Percentiles rank a stretch among this genome's conserved stretches.
These are phyloP conservation scores for Mythimna impura DNA, from an alignment of 2,888 invertebrate species.

Conservation along the genomic window DNA sequence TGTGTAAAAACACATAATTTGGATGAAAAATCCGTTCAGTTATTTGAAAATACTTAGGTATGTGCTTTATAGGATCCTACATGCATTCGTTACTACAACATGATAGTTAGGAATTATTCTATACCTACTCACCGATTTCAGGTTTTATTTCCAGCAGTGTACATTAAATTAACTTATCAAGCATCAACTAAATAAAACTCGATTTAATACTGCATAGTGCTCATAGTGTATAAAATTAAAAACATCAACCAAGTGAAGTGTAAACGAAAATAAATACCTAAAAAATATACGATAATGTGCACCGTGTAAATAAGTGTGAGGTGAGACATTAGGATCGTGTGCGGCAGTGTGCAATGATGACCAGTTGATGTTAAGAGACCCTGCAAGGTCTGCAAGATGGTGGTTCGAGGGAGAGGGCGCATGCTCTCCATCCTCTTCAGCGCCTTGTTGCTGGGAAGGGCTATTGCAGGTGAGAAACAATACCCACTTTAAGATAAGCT, in stretches of 20 bases:
- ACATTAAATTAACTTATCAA: slow-evolving; percentile 11
- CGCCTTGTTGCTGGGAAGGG: slow-evolving; percentile 85
- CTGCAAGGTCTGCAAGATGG: slow-evolving; percentile 77
- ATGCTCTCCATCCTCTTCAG: slow-evolving; percentile 87
- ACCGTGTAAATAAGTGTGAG: slow-evolving; percentile 36
- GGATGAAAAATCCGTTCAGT: slow-evolving; percentile 2
- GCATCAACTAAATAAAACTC: neutral
- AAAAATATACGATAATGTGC: slow-evolving; percentile 32
- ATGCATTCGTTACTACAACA: neutral
- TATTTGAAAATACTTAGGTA: slow-evolving; percentile 14
- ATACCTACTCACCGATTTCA: neutral
- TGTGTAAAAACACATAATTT: slow-evolving; percentile 2
- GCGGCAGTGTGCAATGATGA: slow-evolving; percentile 66
- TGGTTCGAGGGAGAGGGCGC: slow-evolving; percentile 77
- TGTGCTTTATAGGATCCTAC: neutral
- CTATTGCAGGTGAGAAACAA: slow-evolving; percentile 82
- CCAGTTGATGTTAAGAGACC: slow-evolving; percentile 75
- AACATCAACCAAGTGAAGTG: slow-evolving; percentile 31
- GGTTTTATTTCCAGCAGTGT: neutral
- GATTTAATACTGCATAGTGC: neutral
- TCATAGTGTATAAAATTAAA: slow-evolving; percentile 22
- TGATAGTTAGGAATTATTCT: slow-evolving; percentile 3
- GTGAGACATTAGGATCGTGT: slow-evolving; percentile 38
- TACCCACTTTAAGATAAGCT: neutral
- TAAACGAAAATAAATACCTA: slow-evolving; percentile 35